Conservation (phyloP, 2,888 invertebrate genomes). For the Pardosa pseudoannulata region DNA sequence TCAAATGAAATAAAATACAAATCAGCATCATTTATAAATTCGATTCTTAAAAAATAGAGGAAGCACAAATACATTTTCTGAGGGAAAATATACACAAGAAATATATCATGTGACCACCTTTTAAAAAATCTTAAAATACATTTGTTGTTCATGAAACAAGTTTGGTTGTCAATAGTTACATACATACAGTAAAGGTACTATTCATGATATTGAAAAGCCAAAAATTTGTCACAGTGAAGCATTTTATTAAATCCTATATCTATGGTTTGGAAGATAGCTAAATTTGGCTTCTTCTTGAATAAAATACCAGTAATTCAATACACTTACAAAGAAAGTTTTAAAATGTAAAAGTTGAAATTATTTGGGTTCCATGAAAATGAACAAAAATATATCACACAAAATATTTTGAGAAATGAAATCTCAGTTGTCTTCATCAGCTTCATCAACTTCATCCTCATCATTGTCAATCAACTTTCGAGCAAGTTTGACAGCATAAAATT, state of each 20-base stretch:
- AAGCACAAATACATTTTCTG: not conserved
- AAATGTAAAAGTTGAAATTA: not conserved
- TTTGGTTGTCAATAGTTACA: not conserved
- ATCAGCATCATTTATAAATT: too few relatives aligned
- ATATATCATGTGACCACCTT: not conserved
- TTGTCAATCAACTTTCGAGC: slow-evolving; percentile 93
- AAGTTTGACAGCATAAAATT: slow-evolving; percentile 94
- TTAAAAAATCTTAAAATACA: slow-evolving; percentile 12
- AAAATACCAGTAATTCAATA: not conserved
- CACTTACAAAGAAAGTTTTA: not conserved
- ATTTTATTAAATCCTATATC: not conserved
- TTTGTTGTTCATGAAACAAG: not conserved
- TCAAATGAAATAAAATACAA: too few relatives aligned
- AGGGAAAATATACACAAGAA: slow-evolving; percentile 1
- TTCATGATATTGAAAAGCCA: not conserved
- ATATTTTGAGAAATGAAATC: slow-evolving; percentile 36
- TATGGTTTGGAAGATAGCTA: not conserved
- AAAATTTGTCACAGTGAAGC: not conserved
- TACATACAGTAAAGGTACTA: not conserved
- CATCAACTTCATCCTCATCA: slow-evolving; percentile 90
- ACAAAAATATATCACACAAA: slow-evolving; percentile 5
- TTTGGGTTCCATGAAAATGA: not conserved
- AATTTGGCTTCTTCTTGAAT: not conserved
- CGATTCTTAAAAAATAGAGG: not conserved
- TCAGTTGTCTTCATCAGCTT: slow-evolving; percentile 79